Base-by-base conservation (phyloP, 2,113 vertebrate species). In the Serilophus lunatus region DNA sequence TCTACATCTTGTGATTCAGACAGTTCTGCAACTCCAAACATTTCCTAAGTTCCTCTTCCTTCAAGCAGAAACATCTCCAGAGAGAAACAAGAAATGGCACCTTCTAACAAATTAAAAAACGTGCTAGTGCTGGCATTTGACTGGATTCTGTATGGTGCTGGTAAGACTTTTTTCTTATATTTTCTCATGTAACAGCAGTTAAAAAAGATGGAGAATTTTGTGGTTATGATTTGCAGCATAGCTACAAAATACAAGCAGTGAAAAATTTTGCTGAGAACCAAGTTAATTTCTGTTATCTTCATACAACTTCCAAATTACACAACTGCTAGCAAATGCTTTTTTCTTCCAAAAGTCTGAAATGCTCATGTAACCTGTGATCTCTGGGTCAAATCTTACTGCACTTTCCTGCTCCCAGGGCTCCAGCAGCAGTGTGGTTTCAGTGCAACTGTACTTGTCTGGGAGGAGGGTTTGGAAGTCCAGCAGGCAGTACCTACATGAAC, bases 31-130 rank as follows among this genome's bases (percentile, higher is more conserved):
- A 93, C 54, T 82, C 60, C 78, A 86, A 53, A 56, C 8, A 40
- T 88, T 87, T 95, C 90, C 14, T 74, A 88, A 97, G 95, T 98
- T 98, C 97, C 97, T 96, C 94, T 97, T 97, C 93, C 92, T 94
- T 91, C 25, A 44, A 93, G 91, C 45, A 95, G 80, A 88, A 50
- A 23, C 8, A 64, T 72, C 71, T 92, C 53, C 42, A 56, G 63
- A 78, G 38, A 79, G 51, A 59, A 5, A 79, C 18, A 60, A 95
- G 96, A 96, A 59, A 98, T 98, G 98, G 95, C 80, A 76, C 17
- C 77, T 18, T 40, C 47, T 82, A 66, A 64, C 57, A 69, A 61
- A 49, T 16, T 74, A 17, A 88, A 66, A 47, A 38, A 79, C 0
- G 0, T 81, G 22, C 45, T 96, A 12, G 4, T 92, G 47, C 88